Percentiles rank a stretch among this genome's conserved stretches.
phyloP scores from a whole-genome alignment of 2,797 vertebrate genomes.

The Vultur gryphus region DNA sequence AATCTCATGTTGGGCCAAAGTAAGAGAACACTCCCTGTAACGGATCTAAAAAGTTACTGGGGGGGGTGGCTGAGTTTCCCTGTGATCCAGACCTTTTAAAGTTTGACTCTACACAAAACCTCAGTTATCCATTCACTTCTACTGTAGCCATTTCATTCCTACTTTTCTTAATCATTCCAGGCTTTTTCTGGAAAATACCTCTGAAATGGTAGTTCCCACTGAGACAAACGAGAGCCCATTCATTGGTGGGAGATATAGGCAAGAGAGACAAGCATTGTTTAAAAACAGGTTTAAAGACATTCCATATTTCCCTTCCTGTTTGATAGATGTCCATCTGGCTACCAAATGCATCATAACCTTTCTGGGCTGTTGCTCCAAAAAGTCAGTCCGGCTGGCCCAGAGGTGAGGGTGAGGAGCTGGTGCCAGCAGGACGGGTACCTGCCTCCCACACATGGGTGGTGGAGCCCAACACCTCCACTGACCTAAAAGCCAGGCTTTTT shows the following conservation, averaged over 20 bases:
- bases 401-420: neutral
- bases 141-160: neutral
- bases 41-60: neutral
- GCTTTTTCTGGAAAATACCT: neutral
- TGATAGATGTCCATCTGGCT: neutral
- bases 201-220: neutral
- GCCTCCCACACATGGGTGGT: neutral
- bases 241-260: fast-evolving
- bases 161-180: neutral
- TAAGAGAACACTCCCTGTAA: neutral
- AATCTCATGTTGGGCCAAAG: neutral
- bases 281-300: neutral
- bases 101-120: neutral
- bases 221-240: neutral
- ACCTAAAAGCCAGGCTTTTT: neutral
- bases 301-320: neutral
- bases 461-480: fast-evolving
- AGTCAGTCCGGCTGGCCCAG: neutral
- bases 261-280: neutral
- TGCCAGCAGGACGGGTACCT: neutral
- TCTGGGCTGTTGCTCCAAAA: neutral
- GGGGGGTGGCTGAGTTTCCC: neutral
- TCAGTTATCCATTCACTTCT: neutral
- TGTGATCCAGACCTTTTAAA: neutral
- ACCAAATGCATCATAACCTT: neutral